phyloP scores from a whole-genome alignment of 2,888 invertebrate genomes.

The Mythimna ferrago region DNA sequence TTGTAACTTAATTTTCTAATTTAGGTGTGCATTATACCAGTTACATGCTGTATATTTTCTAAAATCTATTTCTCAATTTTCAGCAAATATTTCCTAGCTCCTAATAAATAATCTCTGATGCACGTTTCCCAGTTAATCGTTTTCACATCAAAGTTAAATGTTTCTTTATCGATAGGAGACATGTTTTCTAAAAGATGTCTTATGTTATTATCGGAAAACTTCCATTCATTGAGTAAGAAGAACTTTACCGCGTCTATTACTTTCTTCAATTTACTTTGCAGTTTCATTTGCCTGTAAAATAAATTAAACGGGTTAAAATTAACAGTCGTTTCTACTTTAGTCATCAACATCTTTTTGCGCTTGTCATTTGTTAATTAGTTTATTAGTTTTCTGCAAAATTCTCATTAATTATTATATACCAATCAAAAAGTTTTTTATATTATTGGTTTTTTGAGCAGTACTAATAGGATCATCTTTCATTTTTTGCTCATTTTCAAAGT shows the following conservation, averaged over 20 bases:
- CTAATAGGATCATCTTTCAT: no score
- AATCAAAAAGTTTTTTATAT: no score
- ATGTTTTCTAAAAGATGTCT: slow-evolving; percentile 48
- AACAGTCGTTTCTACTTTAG: no score
- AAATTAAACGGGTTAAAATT: background rate
- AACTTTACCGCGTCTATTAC: slow-evolving; percentile 47
- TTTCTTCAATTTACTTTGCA: slow-evolving; percentile 61
- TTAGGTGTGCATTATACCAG: no score
- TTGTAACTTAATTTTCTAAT: no score
- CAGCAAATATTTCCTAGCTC: slow-evolving; percentile 54
- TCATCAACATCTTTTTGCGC: no score
- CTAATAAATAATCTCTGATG: slow-evolving; percentile 59
- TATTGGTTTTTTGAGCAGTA: no score
- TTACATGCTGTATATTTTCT: no score
- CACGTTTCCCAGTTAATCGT: slow-evolving; percentile 64
- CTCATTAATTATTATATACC: no score
- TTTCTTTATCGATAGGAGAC: slow-evolving; percentile 55
- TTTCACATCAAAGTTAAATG: slow-evolving; percentile 64
- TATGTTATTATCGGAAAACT: slow-evolving; percentile 63
- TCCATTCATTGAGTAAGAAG: slow-evolving; percentile 63
- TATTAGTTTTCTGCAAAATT: no score
- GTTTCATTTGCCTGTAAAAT: slow-evolving; percentile 68
- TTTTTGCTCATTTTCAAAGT: no score
- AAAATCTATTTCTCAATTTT: background rate
- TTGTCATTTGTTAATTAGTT: no score